phyloP scores from a whole-genome alignment of 2,797 vertebrate genomes.

The Neopelma chrysocephalum region DNA sequence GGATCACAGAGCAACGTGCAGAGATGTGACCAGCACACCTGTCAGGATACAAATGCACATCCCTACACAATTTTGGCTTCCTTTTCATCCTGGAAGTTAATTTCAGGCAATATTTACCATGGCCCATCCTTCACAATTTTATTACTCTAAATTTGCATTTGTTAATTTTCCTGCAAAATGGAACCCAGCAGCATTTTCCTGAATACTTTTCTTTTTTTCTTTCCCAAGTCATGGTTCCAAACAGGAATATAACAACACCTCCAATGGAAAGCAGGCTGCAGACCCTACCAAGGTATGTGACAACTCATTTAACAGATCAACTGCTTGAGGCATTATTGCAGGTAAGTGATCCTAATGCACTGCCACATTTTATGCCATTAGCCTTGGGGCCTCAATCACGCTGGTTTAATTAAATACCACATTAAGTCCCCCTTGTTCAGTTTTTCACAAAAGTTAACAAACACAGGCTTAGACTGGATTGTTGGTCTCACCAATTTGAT shows the following conservation, averaged over 20 bases:
- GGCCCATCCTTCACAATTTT: neutral
- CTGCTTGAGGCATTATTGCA: neutral
- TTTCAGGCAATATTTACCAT: neutral
- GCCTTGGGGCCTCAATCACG: neutral
- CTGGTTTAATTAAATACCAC: neutral
- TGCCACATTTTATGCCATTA: neutral
- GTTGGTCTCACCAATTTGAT: neutral
- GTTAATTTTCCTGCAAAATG: slow-evolving; percentile 21
- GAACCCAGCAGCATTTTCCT: neutral
- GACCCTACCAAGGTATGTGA: neutral
- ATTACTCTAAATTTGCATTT: neutral
- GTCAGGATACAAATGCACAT: neutral
- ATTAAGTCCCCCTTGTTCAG: neutral
- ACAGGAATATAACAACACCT: neutral
- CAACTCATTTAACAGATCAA: neutral
- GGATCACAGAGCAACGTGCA: neutral
- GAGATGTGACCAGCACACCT: neutral
- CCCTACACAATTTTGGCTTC: neutral
- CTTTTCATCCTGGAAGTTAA: neutral
- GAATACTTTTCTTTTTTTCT: neutral
- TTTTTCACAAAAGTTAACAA: neutral
- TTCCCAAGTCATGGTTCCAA: neutral
- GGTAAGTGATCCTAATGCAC: neutral
- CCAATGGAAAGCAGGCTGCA: neutral
- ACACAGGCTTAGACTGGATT: neutral